These are phyloP conservation scores for Eretmochelys imbricata DNA, from an alignment of 2,113 vertebrate species.

Conservation along the genomic window DNA sequence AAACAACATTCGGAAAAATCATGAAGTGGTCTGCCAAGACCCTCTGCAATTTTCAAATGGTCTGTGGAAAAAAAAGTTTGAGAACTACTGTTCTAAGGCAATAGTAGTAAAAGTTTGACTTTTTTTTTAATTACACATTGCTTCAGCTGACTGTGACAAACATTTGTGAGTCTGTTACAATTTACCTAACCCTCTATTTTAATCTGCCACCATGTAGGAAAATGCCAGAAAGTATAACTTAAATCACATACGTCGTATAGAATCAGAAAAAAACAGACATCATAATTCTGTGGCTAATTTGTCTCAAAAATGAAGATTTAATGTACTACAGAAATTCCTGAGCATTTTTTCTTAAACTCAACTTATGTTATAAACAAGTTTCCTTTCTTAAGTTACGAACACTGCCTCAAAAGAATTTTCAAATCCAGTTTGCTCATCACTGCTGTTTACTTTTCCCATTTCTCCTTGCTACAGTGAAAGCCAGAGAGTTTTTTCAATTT, in stretches of 20 bases:
- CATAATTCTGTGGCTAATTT: too few species aligned
- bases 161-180: background rate
- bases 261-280: background rate
- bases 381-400: background rate
- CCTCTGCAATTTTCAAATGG: too few species aligned
- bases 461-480: background rate
- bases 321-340: background rate
- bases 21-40: too few species aligned
- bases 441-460: background rate
- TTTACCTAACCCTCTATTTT: background rate
- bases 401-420: rapidly evolving
- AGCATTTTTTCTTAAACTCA: background rate
- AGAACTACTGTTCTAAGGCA: background rate
- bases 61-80: too few species aligned
- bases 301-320: too few species aligned
- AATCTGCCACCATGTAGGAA: background rate
- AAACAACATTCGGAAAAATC: too few species aligned
- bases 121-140: background rate
- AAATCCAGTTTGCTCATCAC: background rate
- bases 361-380: background rate
- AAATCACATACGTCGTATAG: background rate
- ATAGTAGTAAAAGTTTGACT: background rate
- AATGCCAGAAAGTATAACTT: background rate
- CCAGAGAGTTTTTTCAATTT: background rate
- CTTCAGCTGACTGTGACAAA: background rate